Evolutionary conservation across 2,888 invertebrate genomes (phyloP), one percentile per base, ranked within the genome.

Genomic region (Parapristionchus giblindavisi): DNA sequence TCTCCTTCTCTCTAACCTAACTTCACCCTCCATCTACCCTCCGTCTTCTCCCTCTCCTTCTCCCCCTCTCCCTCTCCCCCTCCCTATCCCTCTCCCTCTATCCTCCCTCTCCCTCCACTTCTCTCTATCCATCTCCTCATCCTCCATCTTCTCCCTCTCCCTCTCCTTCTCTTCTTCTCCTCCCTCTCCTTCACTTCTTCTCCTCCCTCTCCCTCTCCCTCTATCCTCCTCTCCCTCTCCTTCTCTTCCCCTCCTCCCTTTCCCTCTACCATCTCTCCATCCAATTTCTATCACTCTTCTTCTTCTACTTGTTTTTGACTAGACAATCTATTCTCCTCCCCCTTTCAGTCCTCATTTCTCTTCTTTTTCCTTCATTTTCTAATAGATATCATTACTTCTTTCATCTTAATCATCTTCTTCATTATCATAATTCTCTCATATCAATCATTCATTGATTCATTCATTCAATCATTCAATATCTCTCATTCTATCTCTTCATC

Each of bases 181-280:
- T 68, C 38, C 36, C 52, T 68, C 52, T 65, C 43, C 63, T 29
- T 43, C 40, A 65, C 63, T 65, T 65, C n/a, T 52, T 65, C 63
- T 43, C 34, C 60, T 27, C 32, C 43, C 34, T 43, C 24, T 65
- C 48, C 29, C 32, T 40, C 27, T 65, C 65, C 48, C 1, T 48
- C 29, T 29, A 24, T 29, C 32, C 65, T 48, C 65, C 52, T 68
- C 66, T 43, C 29, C 17, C 27, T 32, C 65, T 65, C 43, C 17
- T 63, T 40, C n/a, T 43, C n/a, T n/a, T 24, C 54, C 54, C 6
- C 54, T 43, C 43, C 11, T 8, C 8, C 17, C 43, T 14, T 8
- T 43, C 43, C 17, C 43, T 43, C 8, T 43, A 8, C 17, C 43
- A 17, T 43, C 68, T 36, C 48, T 40, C 68, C 52, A 68, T 52